phyloP scores from a whole-genome alignment of 2,888 invertebrate genomes.

The Chironomus tentans region DNA sequence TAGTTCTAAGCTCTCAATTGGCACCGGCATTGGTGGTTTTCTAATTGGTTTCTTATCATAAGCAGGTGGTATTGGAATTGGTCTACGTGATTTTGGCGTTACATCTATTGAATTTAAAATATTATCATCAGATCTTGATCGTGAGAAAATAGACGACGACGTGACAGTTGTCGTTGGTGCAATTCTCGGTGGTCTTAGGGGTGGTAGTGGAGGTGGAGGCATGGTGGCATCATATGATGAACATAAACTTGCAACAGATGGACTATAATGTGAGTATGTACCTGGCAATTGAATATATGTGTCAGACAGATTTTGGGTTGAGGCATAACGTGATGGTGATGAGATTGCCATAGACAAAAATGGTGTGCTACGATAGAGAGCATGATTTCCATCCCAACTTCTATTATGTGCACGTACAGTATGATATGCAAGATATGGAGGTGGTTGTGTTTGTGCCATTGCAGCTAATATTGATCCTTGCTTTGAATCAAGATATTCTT shows the following conservation, averaged over 20 bases:
- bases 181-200: slow-evolving; percentile 47
- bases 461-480: slow-evolving; percentile 56
- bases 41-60: slow-evolving; percentile 40
- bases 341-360: slow-evolving; percentile 61
- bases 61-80: slow-evolving; percentile 51
- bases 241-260: slow-evolving; percentile 54
- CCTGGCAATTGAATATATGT: slow-evolving; percentile 60
- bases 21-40: slow-evolving; percentile 45
- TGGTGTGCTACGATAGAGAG: slow-evolving; percentile 75
- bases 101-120: slow-evolving; percentile 60
- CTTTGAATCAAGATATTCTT: slow-evolving; percentile 84
- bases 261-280: slow-evolving; percentile 53
- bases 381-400: slow-evolving; percentile 47
- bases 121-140: slow-evolving; percentile 74
- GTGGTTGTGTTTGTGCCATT: slow-evolving; percentile 52
- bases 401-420: slow-evolving; percentile 36
- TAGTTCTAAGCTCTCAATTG: slow-evolving; percentile 36
- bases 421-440: slow-evolving; percentile 47
- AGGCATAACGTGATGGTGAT: slow-evolving; percentile 62
- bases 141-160: slow-evolving; percentile 47
- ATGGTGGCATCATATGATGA: slow-evolving; percentile 46
- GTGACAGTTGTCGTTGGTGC: slow-evolving; percentile 31
- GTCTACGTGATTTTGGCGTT: slow-evolving; percentile 44
- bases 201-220: slow-evolving; percentile 54
- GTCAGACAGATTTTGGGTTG: slow-evolving; percentile 70